Evolutionary conservation across 2,113 vertebrate species (phyloP), one percentile per base, ranked within the genome.

Genomic region (Anguilla japonica): DNA sequence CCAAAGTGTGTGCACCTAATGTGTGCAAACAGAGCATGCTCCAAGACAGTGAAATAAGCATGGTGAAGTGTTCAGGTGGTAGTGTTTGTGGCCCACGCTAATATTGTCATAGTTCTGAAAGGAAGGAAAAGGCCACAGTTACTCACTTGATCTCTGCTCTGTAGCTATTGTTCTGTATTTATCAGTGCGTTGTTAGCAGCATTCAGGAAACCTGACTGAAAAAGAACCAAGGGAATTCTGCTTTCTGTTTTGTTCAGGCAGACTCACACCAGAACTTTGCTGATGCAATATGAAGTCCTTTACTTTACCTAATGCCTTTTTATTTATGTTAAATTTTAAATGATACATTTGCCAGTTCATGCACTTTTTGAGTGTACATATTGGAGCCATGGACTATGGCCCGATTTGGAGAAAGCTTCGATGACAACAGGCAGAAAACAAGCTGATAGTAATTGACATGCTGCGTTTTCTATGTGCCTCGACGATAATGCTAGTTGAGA

Each of bases 201-300:
- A 56, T 83, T 81, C 86, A 83, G 81, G 86, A 87, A 87, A 40
- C 86, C 39, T 83, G 13, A 78, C 22, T 82, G 43, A 15, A 50
- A 78, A 50, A 67, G 22, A 81, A 40, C 26, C 79, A 80, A 63
- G 53, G 60, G 56, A 39, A 41, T 34, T 39, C 26, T 41, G 79
- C 26, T 22, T 46, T 41, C 40, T 78, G 29, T 46, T 67, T 39
- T 46, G 40, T n/a, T 11, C 7, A 75, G 26, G 71, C 34, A 34
- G n/a, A 75, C n/a, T 75, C 71, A 29, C 26, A 8, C n/a, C 71
- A 34, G n/a, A 34, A 22, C 22, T 2, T 11, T 13, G 26, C 11
- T 34, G 5, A 13, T 34, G 1, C 6, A 26, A 1, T 20, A 20
- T 71, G 7, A 71, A 26, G n/a, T 16, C 60, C 60, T 71, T 71